These are phyloP conservation scores for Gandaritis pyraliata DNA, from an alignment of 2,888 invertebrate genomes.

Conservation along the genomic window DNA sequence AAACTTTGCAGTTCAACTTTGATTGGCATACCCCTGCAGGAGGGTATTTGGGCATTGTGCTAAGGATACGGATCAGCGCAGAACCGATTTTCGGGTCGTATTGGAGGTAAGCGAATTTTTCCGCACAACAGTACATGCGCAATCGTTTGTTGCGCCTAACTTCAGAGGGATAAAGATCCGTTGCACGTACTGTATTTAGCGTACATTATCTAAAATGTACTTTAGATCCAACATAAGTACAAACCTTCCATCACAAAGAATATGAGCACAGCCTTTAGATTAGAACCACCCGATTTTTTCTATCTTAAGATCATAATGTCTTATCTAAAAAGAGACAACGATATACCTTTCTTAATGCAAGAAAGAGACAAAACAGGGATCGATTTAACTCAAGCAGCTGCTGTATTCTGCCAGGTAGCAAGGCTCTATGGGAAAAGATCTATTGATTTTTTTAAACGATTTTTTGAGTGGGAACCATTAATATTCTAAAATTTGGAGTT, in stretches of 20 bases:
- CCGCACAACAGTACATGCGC: no score
- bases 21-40: no score
- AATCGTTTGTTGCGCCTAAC: no score
- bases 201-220: background rate
- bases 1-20: no score
- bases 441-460: conserved; percentile 58
- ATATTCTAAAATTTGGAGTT: conserved; percentile 34
- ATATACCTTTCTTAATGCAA: conserved; percentile 34
- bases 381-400: conserved; percentile 77
- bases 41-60: no score
- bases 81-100: no score
- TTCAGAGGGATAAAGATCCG: no score
- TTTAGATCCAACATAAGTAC: conserved; percentile 14
- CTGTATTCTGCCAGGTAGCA: conserved; percentile 69
- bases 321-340: conserved; percentile 59
- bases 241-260: conserved; percentile 21
- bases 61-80: no score
- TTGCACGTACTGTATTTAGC: no score
- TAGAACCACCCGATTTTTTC: conserved; percentile 30
- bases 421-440: conserved; percentile 61
- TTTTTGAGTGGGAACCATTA: conserved; percentile 47
- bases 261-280: conserved; percentile 35
- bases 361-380: conserved; percentile 60
- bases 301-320: conserved; percentile 48
- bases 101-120: no score